Percentiles rank a stretch among this genome's conserved stretches.
These are phyloP conservation scores for Leptarthrus brevirostris DNA, from an alignment of 2,888 invertebrate genomes.

Conservation along the genomic window DNA sequence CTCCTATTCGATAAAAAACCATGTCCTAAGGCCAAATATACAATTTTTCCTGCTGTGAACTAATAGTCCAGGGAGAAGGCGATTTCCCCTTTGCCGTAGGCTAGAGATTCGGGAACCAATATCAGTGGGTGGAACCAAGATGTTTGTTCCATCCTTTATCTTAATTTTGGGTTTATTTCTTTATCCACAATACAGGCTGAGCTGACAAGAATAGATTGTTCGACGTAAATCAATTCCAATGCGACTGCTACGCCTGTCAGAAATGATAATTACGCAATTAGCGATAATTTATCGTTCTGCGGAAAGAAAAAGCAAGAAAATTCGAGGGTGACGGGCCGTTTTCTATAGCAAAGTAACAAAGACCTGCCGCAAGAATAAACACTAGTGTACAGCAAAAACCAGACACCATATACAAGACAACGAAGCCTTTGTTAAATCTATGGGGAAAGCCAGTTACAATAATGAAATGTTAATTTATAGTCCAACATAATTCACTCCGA, in stretches of 20 bases:
- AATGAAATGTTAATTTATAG: constrained; percentile 46
- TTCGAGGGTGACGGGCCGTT: not conserved
- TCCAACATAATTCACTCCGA: constrained; percentile 22
- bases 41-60: too few species aligned
- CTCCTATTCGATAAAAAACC: too few species aligned
- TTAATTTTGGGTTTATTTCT: not conserved
- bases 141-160: not conserved
- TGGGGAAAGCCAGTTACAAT: constrained; percentile 35
- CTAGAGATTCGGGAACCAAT: too few species aligned
- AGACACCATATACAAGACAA: constrained; percentile 8
- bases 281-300: constrained; percentile 33
- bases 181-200: not conserved
- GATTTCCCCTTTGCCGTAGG: too few species aligned
- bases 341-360: not conserved
- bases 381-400: not conserved
- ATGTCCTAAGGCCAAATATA: too few species aligned
- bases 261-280: constrained; percentile 48
- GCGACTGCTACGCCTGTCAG: constrained; percentile 11
- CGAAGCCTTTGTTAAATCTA: constrained; percentile 3
- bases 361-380: not conserved
- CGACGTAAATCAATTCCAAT: constrained; percentile 31
- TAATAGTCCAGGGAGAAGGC: too few species aligned
- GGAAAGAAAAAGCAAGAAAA: constrained; percentile 3
- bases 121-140: too few species aligned
- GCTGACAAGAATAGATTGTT: constrained; percentile 2